Percentiles rank a stretch among this genome's conserved stretches.
These are phyloP conservation scores for Lagocephalus sceleratus DNA, from an alignment of 2,797 vertebrate genomes.

Conservation along the genomic window DNA sequence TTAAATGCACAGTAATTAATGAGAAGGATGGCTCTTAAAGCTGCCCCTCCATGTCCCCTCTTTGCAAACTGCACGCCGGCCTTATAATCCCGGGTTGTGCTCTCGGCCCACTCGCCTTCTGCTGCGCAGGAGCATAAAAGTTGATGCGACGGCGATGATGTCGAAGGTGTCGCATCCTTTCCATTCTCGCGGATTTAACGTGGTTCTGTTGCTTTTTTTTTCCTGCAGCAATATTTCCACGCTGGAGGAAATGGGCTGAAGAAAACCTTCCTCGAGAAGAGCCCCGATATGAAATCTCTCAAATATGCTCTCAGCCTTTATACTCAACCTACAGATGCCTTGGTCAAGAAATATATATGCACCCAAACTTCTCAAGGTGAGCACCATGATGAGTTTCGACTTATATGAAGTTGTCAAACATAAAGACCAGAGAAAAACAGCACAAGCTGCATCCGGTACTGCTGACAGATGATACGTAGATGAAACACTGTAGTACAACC, in stretches of 20 bases:
- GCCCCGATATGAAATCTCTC: slow-evolving; percentile 91
- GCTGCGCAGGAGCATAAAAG: too few relatives aligned
- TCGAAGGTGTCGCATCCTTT: too few relatives aligned
- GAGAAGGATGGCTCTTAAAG: slow-evolving; percentile 38
- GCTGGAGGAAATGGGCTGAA: slow-evolving; percentile 97
- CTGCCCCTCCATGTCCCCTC: slow-evolving; percentile 20
- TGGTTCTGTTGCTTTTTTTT: slow-evolving; percentile 5
- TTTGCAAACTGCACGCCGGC: slow-evolving; percentile 25
- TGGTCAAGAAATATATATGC: slow-evolving; percentile 98
- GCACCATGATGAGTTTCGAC: slow-evolving; percentile 8
- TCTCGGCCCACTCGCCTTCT: slow-evolving; percentile 5
- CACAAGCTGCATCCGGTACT: not conserved
- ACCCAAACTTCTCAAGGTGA: slow-evolving; percentile 96
- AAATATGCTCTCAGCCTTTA: slow-evolving; percentile 97
- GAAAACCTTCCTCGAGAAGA: slow-evolving; percentile 97
- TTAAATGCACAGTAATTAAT: slow-evolving; percentile 54
- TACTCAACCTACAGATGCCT: slow-evolving; percentile 93
- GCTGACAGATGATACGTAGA: not conserved
- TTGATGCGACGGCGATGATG: too few relatives aligned
- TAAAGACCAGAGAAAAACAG: not conserved
- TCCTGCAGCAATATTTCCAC: slow-evolving; percentile 95
- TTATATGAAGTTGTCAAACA: not conserved
- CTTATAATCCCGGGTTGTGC: slow-evolving; percentile 20
- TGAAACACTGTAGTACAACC: not conserved
- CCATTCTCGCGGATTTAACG: not conserved